Evolutionary conservation across 53 echinoderm and acorn worm species (phyloP).

Genomic region (Luidia sarsii): DNA sequence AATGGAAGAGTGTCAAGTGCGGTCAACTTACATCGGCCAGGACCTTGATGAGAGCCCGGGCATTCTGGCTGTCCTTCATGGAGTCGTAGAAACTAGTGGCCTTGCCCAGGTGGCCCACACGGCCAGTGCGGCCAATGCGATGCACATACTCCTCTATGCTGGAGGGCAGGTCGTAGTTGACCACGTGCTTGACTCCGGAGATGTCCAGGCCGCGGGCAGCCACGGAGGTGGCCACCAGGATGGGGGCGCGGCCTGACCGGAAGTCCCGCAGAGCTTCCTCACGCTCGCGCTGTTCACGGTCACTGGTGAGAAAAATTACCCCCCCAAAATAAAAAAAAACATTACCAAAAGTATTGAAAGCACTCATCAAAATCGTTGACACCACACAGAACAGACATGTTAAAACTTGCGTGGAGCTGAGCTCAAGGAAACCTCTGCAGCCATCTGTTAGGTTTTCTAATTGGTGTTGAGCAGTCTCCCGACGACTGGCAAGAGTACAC

Average conservation of each 20-base stretch:
- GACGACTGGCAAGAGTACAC: too few relatives aligned
- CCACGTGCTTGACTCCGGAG: constrained; percentile 90
- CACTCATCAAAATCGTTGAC: too few relatives aligned
- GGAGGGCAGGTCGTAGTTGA: constrained; percentile 90
- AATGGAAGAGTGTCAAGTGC: too few relatives aligned
- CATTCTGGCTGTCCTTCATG: constrained; percentile 65
- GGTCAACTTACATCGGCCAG: constrained; percentile 89
- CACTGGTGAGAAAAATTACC: constrained; percentile 59
- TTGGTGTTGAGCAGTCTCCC: too few relatives aligned
- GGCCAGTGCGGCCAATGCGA: constrained; percentile 93
- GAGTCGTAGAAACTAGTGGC: constrained; percentile 90
- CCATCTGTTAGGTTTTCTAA: too few relatives aligned
- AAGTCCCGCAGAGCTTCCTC: constrained; percentile 91
- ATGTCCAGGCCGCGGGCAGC: constrained; percentile 97
- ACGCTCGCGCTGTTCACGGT: constrained; percentile 90
- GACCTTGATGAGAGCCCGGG: constrained; percentile 87
- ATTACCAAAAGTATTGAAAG: too few relatives aligned
- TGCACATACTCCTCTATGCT: constrained; percentile 94
- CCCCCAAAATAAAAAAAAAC: too few relatives aligned
- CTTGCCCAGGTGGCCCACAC: constrained; percentile 89
- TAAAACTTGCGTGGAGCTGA: too few relatives aligned
- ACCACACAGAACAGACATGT: too few relatives aligned
- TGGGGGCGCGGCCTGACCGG: constrained; percentile 72
- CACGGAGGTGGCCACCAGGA: constrained; percentile 94
- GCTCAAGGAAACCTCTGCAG: too few relatives aligned